Evolutionary conservation across 1,140 invertebrate genomes (phyloP).

Genomic region (Diabrotica virgifera): DNA sequence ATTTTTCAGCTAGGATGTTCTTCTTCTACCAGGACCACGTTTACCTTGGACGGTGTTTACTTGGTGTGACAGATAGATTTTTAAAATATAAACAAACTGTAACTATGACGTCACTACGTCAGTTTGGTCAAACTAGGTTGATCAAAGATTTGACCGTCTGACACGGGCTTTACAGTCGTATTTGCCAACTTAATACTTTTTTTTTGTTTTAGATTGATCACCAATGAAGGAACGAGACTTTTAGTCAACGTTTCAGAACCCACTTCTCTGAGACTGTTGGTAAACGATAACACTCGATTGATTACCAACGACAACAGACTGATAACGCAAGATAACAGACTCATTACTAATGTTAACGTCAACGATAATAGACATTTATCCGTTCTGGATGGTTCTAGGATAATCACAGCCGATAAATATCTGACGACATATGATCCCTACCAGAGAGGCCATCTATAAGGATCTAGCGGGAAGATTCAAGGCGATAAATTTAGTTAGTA

Average conservation of each 20-base stretch:
- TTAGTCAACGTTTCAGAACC: constrained; percentile 32
- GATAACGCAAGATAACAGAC: constrained; percentile 39
- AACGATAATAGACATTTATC: constrained; percentile 38
- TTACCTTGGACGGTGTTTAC: no score
- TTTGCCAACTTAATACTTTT: no score
- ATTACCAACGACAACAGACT: constrained; percentile 38
- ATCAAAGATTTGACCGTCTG: no score
- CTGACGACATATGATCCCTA: constrained; percentile 46
- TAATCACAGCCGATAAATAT: constrained; percentile 46
- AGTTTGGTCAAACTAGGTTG: no score
- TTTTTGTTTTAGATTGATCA: constrained; percentile 17
- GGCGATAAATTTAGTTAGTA: no score
- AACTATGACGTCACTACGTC: no score
- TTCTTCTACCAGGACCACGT: no score
- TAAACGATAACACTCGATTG: constrained; percentile 37
- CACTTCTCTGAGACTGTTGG: constrained; percentile 37
- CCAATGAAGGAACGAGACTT: constrained; percentile 34
- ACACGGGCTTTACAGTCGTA: no score
- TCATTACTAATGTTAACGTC: constrained; percentile 39
- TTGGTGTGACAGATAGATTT: no score
- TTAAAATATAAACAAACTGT: no score
- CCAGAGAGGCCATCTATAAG: constrained; percentile 46
- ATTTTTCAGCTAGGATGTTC: no score
- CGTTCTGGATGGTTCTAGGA: constrained; percentile 38
- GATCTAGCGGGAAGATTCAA: not conserved